phyloP scores from a whole-genome alignment of 2,888 invertebrate species.

The Andrena hattorfiana region DNA sequence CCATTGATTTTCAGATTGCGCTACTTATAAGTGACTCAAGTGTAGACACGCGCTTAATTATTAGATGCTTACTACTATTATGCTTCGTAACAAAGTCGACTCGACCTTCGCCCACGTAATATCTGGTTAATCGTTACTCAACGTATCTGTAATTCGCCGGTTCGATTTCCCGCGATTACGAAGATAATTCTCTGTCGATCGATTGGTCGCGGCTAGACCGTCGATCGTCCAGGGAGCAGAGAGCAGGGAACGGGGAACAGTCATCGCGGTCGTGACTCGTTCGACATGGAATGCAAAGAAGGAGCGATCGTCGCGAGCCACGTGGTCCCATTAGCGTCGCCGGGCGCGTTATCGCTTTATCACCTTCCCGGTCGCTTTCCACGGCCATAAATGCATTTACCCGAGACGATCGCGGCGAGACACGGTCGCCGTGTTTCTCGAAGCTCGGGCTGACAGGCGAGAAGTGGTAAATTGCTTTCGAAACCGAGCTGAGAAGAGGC shows the following conservation, averaged over 20 bases:
- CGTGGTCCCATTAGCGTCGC: constrained; percentile 51
- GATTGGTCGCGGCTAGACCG: neutral
- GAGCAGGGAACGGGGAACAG: neutral
- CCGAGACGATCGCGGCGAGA: neutral
- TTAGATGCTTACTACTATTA: neutral
- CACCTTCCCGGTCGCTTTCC: constrained; percentile 34
- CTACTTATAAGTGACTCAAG: neutral
- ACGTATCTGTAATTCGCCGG: neutral
- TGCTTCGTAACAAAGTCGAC: neutral
- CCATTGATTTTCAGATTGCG: neutral
- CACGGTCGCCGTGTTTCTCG: constrained; percentile 20
- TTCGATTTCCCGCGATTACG: neutral
- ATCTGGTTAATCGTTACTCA: neutral
- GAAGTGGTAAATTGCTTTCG: constrained; percentile 33
- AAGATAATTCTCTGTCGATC: neutral
- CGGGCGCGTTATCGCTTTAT: constrained; percentile 66
- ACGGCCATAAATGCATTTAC: constrained; percentile 55
- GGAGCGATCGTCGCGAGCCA: constrained; percentile 2
- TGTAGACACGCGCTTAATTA: neutral
- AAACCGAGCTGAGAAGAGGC: constrained; percentile 29
- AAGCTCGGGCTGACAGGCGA: neutral
- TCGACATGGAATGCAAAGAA: neutral
- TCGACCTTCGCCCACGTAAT: neutral
- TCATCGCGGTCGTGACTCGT: neutral
- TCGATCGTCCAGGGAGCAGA: neutral